phyloP scores from a whole-genome alignment of 2,113 vertebrate species.

The Gymnarchus niloticus region DNA sequence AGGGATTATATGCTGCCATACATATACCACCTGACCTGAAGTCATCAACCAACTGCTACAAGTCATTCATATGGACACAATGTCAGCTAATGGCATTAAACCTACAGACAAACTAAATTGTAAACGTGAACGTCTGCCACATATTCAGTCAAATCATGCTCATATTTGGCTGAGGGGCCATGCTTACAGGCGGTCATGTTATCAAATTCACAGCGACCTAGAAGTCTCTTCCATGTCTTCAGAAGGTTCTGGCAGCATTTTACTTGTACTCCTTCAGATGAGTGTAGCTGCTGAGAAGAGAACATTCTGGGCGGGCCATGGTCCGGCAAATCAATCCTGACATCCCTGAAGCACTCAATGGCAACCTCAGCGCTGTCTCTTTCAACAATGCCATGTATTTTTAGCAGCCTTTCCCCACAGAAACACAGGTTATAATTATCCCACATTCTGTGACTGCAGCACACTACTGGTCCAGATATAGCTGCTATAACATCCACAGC shows the following conservation, averaged over 20 bases:
- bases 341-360: background rate
- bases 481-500: slow-evolving; percentile 30
- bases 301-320: background rate
- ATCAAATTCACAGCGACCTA: background rate
- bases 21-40: background rate
- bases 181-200: too few relatives aligned
- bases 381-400: slow-evolving; percentile 54
- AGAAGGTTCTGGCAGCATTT: background rate
- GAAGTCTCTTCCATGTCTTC: background rate
- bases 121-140: too few relatives aligned
- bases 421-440: slow-evolving; percentile 59
- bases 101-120: background rate
- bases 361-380: slow-evolving; percentile 35
- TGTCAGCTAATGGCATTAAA: background rate
- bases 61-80: background rate
- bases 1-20: background rate
- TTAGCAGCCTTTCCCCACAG: slow-evolving; percentile 47
- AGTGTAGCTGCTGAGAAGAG: background rate
- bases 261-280: background rate
- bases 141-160: too few relatives aligned
- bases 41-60: background rate
- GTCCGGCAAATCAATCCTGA: slow-evolving; percentile 6
- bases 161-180: too few relatives aligned
- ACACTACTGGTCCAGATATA: slow-evolving; percentile 51
- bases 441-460: slow-evolving; percentile 52